These are phyloP conservation scores for Drosophila prosaltans DNA, from an alignment of 1,140 invertebrate genomes.

Conservation along the genomic window DNA sequence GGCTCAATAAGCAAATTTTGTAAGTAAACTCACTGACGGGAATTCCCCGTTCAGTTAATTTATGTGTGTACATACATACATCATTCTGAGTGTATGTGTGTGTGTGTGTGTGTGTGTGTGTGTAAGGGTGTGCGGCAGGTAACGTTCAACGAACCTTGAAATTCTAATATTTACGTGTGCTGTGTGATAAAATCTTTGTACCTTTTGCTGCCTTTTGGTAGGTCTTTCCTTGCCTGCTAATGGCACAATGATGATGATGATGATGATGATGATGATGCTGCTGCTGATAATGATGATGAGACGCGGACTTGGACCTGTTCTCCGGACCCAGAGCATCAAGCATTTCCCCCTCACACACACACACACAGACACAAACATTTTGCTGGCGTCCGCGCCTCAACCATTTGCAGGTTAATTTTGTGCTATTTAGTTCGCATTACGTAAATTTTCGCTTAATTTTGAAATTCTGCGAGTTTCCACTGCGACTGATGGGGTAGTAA, in stretches of 20 bases:
- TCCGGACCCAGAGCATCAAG: neutral
- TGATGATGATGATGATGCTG: conserved; percentile 20
- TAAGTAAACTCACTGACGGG: conserved; percentile 1
- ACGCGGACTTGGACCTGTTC: conserved; percentile 2
- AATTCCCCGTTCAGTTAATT: neutral
- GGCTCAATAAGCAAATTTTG: conserved; percentile 24
- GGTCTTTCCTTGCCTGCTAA: conserved; percentile 11
- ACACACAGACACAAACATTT: neutral
- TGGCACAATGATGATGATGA: conserved; percentile 13
- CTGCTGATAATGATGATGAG: conserved; percentile 19
- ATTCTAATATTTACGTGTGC: conserved; percentile 31
- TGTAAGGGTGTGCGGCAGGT: conserved; percentile 1
- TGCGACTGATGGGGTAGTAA: neutral
- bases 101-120: conserved; percentile 18
- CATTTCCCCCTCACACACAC: neutral
- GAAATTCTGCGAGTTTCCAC: conserved; percentile 20
- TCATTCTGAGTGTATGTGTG: conserved; percentile 2
- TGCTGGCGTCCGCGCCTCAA: conserved; percentile 14
- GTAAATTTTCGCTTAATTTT: conserved; percentile 34
- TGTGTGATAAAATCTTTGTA: conserved; percentile 28
- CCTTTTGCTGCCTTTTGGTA: conserved; percentile 6
- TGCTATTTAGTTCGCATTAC: conserved; percentile 32
- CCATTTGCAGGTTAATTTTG: conserved; percentile 29
- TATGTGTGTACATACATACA: neutral
- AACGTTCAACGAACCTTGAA: conserved; percentile 30